Conservation (phyloP, 2,113 vertebrate species). For the Clinocottus analis region DNA sequence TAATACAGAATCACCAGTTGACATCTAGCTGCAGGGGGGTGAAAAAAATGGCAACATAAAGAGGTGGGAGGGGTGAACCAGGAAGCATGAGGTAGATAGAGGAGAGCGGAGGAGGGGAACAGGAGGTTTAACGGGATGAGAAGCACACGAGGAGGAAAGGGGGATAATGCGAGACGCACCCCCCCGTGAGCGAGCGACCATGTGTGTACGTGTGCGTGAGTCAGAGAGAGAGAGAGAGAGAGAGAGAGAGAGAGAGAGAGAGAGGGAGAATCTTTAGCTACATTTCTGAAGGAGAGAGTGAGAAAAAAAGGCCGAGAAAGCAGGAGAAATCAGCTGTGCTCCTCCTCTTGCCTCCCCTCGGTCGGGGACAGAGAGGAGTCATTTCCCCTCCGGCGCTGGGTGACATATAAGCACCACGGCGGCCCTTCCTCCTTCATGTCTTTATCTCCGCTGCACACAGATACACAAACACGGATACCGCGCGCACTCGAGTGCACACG, state of each 20-base stretch:
- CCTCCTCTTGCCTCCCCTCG: constrained; percentile 57
- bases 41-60: constrained; percentile 45
- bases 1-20: constrained; percentile 49
- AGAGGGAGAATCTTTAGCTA: constrained; percentile 53
- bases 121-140: constrained; percentile 46
- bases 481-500: constrained; percentile 41
- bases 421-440: constrained; percentile 57
- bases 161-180: constrained; percentile 31
- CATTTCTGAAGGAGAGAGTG: constrained; percentile 58
- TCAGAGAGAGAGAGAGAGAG: constrained; percentile 28
- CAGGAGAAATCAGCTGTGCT: constrained; percentile 60
- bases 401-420: constrained; percentile 73
- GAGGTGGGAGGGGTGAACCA: constrained; percentile 25
- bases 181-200: constrained; percentile 29
- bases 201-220: constrained; percentile 28
- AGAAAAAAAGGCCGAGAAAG: constrained; percentile 60
- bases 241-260: constrained; percentile 47
- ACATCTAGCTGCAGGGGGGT: constrained; percentile 54
- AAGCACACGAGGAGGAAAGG: constrained; percentile 14
- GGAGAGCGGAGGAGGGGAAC: constrained; percentile 37
- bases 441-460: constrained; percentile 58
- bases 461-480: constrained; percentile 47
- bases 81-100: constrained; percentile 58
- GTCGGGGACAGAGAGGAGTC: constrained; percentile 67
- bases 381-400: constrained; percentile 63